Evolutionary conservation across 2,888 invertebrate species (phyloP).

Genomic region (Amphipoea lucens): DNA sequence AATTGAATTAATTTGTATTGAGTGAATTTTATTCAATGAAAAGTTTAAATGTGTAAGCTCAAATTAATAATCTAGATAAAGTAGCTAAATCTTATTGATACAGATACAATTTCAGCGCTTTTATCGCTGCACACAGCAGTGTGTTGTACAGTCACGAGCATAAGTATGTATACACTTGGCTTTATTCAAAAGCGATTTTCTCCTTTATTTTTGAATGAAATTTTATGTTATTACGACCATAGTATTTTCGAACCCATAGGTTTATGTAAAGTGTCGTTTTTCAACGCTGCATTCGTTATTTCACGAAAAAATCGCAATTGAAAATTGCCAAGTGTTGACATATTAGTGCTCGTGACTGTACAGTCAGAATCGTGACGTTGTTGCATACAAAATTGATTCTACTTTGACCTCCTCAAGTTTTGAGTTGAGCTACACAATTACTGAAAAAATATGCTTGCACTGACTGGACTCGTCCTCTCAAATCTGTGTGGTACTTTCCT

Average conservation of each 20-base stretch:
- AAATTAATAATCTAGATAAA: neutral
- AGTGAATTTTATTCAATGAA: neutral
- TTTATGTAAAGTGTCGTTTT: too few species aligned
- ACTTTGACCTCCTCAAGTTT: neutral
- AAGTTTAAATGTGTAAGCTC: conserved; percentile 1
- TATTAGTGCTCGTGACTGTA: too few species aligned
- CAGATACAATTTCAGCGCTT: neutral
- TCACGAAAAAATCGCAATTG: too few species aligned
- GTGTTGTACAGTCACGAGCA: neutral
- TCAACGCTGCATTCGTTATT: too few species aligned
- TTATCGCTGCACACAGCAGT: neutral
- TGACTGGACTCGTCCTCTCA: neutral
- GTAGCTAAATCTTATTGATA: neutral
- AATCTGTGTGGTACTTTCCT: neutral
- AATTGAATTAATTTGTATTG: conserved; percentile 26
- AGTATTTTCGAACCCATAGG: too few species aligned
- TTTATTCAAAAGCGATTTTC: too few species aligned
- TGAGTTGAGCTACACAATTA: neutral
- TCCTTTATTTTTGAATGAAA: too few species aligned
- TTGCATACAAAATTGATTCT: neutral
- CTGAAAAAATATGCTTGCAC: neutral
- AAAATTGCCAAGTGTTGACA: too few species aligned
- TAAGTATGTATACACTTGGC: too few species aligned
- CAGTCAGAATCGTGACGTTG: neutral
- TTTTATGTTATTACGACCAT: too few species aligned